Conservation (phyloP, 2,113 vertebrate genomes). For the Pelodiscus sinensis region DNA sequence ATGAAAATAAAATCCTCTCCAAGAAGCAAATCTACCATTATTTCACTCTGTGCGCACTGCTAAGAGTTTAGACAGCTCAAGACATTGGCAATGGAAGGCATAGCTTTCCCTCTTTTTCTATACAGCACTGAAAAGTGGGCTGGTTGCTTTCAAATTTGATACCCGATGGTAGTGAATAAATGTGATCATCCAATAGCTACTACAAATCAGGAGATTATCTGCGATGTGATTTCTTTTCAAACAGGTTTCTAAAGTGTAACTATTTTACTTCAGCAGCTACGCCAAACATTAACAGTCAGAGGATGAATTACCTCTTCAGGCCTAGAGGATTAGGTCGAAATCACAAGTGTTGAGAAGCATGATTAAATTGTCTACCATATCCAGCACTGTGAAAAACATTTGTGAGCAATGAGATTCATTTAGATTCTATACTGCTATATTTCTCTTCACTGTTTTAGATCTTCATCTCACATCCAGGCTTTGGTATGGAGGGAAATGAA, state of each 20-base stretch:
- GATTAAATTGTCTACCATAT: neutral
- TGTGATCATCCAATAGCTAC: neutral
- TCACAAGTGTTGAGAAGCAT: accelerated
- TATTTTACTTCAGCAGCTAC: neutral
- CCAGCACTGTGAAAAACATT: neutral
- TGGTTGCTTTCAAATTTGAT: neutral
- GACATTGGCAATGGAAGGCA: neutral
- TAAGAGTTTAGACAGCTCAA: neutral
- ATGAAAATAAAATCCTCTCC: neutral
- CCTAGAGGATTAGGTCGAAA: neutral
- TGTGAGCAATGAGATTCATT: neutral
- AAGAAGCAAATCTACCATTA: neutral
- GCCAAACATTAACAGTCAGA: neutral
- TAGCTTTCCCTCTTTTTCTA: neutral
- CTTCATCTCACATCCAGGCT: neutral
- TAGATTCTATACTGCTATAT: neutral
- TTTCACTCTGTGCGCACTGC: neutral
- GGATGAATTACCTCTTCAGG: neutral
- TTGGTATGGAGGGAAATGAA: neutral
- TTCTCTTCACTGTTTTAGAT: neutral
- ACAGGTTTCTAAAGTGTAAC: neutral
- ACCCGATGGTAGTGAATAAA: neutral
- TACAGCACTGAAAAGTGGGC: neutral
- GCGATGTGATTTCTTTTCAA: neutral
- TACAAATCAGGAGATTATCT: neutral